Evolutionary conservation across 2,888 invertebrate genomes (phyloP), one percentile per base, ranked within the genome.

Genomic region (Brenthis ino): DNA sequence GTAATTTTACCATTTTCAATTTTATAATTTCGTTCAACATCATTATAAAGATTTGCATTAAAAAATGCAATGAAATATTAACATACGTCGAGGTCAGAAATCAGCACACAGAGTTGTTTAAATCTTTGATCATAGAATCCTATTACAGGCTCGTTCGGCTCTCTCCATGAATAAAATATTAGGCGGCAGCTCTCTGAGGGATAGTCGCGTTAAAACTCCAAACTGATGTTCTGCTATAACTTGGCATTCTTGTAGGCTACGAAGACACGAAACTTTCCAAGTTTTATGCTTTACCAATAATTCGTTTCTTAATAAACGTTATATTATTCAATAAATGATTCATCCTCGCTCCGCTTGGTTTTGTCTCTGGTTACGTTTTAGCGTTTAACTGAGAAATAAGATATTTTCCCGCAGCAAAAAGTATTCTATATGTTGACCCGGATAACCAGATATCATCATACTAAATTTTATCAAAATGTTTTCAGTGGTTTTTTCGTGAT

Each of bases 101-200:
- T 66, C 57, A 56, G 54, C 54, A 43, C 60, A 56, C 58, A 48
- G 51, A 71, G 67, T 72, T 69, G 67, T 76, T 73, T 78, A 76
- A 76, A 79, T 78, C 76, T 79, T 77, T 77, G 78, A 76, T 79
- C 76, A 77, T 75, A 74, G 78, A 75, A 77, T 76, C 72, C 71
- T 68, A 70, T 75, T 72, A 74, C 73, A 47, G 71, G 67, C 64
- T 65, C 65, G 68, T 68, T 66, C 70, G 73, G 64, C 71, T 65
- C 71, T 69, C 65, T 63, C 65, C 65, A 75, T 79, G 78, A 79
- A 79, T 78, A 75, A 78, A 77, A 77, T 75, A 79, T 79, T 56
- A 70, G 67, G 67, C 61, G 68, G 57, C 57, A 20, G 60, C 67
- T 67, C 69, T 69, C 65, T 50, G 55, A 53, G 69, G 67, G 64